Conservation (phyloP, 92 coral and sea anemone species). For the Umimayanthus kanabou region DNA sequence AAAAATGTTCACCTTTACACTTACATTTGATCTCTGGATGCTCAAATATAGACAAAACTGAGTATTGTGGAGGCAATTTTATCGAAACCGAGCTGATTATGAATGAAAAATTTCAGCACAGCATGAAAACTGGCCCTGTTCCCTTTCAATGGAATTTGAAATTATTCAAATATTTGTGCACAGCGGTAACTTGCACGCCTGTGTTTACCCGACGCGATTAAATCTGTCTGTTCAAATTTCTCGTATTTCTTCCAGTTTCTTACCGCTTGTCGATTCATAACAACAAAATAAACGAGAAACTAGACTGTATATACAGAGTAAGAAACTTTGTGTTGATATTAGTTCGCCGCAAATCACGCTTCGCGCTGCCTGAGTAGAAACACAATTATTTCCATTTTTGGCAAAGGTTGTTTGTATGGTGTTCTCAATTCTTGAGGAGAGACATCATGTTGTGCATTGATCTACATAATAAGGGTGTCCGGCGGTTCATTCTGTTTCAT, state of each 20-base stretch:
- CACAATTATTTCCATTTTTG: conserved; percentile 34
- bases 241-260: neutral
- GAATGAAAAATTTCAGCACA: conserved; percentile 32
- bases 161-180: conserved; percentile 41
- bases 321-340: neutral
- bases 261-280: neutral
- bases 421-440: conserved; percentile 15
- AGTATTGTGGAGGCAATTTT: neutral
- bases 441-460: conserved; percentile 30
- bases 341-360: neutral
- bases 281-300: neutral
- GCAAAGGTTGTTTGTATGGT: conserved; percentile 6
- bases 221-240: conserved; percentile 10
- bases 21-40: neutral
- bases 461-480: conserved; percentile 42
- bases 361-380: neutral
- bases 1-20: too few relatives aligned
- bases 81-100: conserved; percentile 1
- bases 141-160: conserved; percentile 39
- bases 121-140: conserved; percentile 23
- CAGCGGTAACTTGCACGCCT: conserved; percentile 36
- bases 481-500: conserved; percentile 12
- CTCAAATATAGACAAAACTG: neutral
- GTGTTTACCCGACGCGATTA: neutral
- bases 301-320: neutral